Evolutionary conservation across 1,140 invertebrate genomes (phyloP), one percentile per base, ranked within the genome.

Genomic region (Meloidogyne hapla): DNA sequence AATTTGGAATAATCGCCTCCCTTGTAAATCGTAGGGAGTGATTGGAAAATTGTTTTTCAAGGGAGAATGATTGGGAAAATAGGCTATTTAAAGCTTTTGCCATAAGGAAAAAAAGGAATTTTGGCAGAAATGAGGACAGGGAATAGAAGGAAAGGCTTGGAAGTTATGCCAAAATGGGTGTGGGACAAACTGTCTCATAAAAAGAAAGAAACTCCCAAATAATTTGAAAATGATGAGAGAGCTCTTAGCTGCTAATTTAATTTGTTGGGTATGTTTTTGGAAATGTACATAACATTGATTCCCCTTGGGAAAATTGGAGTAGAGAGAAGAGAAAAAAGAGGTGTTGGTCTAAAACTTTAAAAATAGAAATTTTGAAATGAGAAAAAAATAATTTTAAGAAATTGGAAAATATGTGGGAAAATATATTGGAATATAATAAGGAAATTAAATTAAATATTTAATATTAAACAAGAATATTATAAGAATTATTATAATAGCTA

Each of bases 231-330:
- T 56, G 48, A 56, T 56, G 48, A 56, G 48, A 56, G 48, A 56
- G 48, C 48, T 56, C 48, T 56, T 56, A 56, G 48, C 48, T n/a
- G 48, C 48, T 56, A 56, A 56, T 56, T 56, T 56, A 56, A 56
- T 56, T 56, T 56, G 48, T 56, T n/a, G n/a, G 18, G 48, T 56
- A 33, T 33, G 33, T 33, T 33, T 33, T 33, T 33, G 33, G 33
- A 33, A 48, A 48, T 48, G 8, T n/a, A n/a, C 48, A 56, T n/a
- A 33, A 33, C 33, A 56, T 13, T 56, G n/a, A 56, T 56, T 56
- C 48, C 48, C 48, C 48, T n/a, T 56, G 48, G 48, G 48, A 56
- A 56, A n/a, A 8, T n/a, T 56, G n/a, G 33, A 33, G 33, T 33
- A 33, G 33, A 33, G 5, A 56, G n/a, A 56, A 56, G n/a, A 56